Evolutionary conservation across 2,113 vertebrate genomes (phyloP).

Genomic region (Pitta sordida): DNA sequence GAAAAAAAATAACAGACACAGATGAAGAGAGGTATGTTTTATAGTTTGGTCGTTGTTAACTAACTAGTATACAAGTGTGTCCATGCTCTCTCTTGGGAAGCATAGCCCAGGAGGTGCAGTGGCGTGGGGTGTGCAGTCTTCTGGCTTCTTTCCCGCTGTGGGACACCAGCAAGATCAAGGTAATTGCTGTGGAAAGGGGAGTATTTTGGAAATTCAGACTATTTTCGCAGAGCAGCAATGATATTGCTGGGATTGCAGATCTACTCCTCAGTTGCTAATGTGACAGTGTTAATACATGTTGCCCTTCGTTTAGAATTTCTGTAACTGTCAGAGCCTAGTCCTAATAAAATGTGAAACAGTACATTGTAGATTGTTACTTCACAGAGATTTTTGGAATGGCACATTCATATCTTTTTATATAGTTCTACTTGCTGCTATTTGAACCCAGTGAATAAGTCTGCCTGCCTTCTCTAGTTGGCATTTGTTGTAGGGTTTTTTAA

Average conservation of each 20-base stretch:
- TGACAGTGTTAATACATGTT: background rate
- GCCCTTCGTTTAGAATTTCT: background rate
- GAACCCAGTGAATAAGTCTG: conserved; percentile 30
- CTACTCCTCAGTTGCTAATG: background rate
- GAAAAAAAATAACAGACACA: background rate
- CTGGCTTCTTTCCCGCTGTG: background rate
- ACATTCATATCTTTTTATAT: background rate
- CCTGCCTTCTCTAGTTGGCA: conserved; percentile 9
- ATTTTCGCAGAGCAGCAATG: background rate
- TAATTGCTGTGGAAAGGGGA: background rate
- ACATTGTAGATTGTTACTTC: background rate
- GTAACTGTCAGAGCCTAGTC: background rate
- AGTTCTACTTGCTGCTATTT: conserved; percentile 8
- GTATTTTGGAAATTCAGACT: background rate
- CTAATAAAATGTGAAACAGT: background rate
- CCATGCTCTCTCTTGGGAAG: accelerated
- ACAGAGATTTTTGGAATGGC: background rate
- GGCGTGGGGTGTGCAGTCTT: background rate
- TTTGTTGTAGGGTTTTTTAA: background rate
- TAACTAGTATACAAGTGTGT: accelerated
- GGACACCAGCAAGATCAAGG: background rate
- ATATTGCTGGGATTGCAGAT: background rate
- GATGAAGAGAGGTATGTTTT: background rate
- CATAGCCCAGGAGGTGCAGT: accelerated
- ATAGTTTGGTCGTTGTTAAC: background rate